A percentile compares a stretch with the other conserved stretches of the same genome.
Conservation (phyloP, 2,888 invertebrate species). For the Carcina quercana region DNA sequence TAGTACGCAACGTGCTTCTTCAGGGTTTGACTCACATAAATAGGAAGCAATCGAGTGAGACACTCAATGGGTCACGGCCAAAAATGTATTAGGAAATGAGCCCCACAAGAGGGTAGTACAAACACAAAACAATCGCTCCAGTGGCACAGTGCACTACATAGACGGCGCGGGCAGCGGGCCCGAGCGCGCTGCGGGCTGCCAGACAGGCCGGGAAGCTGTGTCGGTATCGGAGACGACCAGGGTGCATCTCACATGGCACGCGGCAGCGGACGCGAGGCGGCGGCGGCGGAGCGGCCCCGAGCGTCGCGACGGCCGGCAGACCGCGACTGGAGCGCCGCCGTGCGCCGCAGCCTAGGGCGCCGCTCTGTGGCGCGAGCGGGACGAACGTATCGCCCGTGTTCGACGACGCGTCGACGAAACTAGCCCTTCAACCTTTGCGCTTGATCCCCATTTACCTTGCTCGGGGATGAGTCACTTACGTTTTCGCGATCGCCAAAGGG, state of each 20-base stretch:
- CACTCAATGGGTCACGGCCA: not conserved
- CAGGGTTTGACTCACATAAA: slow-evolving; percentile 14
- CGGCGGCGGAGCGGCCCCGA: slow-evolving; percentile 62
- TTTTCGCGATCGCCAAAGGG: slow-evolving; percentile 59
- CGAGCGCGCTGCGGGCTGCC: slow-evolving; percentile 18
- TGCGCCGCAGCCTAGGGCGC: slow-evolving; percentile 64
- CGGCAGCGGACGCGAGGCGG: slow-evolving; percentile 38
- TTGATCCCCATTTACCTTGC: slow-evolving; percentile 62
- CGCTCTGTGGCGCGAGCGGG: slow-evolving; percentile 65
- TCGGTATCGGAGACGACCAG: slow-evolving; percentile 35
- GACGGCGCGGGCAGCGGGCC: slow-evolving; percentile 20
- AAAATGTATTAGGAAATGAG: slow-evolving; percentile 15
- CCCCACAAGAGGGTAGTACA: slow-evolving; percentile 22
- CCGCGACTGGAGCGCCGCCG: slow-evolving; percentile 69
- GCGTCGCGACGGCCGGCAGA: slow-evolving; percentile 73
- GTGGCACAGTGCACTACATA: slow-evolving; percentile 47
- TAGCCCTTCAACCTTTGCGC: slow-evolving; percentile 63
- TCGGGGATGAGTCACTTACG: slow-evolving; percentile 45
- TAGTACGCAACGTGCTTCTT: slow-evolving; percentile 30
- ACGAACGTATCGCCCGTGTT: slow-evolving; percentile 50
- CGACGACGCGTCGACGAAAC: slow-evolving; percentile 49
- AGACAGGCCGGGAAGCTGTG: slow-evolving; percentile 21
- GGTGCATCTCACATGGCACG: slow-evolving; percentile 55
- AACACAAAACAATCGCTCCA: slow-evolving; percentile 49
- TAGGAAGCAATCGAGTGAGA: too few species aligned